Evolutionary conservation across 2,888 invertebrate species (phyloP).

Genomic region (Azorinus chamasolen): DNA sequence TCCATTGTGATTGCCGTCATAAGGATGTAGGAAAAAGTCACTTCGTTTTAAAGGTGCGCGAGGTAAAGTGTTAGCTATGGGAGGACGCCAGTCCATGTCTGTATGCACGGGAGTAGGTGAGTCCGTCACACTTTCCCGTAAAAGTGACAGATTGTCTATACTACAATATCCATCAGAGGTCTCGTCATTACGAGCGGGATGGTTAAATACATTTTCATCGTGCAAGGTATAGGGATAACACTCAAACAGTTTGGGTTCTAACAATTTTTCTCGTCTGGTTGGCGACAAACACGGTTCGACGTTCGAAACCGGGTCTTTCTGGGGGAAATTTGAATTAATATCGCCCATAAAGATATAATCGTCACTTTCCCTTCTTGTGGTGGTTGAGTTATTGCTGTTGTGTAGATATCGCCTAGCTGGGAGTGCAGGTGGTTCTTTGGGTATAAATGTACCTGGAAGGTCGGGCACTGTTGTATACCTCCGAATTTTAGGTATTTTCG

Average conservation of each 20-base stretch:
- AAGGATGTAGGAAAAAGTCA: slow-evolving; percentile 46
- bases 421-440: slow-evolving; percentile 69
- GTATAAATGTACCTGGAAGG: slow-evolving; percentile 69
- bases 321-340: slow-evolving; percentile 60
- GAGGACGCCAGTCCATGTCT: slow-evolving; percentile 27
- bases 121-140: slow-evolving; percentile 32
- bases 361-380: slow-evolving; percentile 17
- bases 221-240: slow-evolving; percentile 45
- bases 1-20: slow-evolving; percentile 12
- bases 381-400: slow-evolving; percentile 12
- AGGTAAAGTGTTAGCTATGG: slow-evolving; percentile 38
- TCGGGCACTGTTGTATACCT: slow-evolving; percentile 68
- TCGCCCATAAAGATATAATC: slow-evolving; percentile 64
- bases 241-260: slow-evolving; percentile 2
- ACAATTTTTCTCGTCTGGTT: no score
- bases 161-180: slow-evolving; percentile 65
- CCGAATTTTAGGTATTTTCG: slow-evolving; percentile 60
- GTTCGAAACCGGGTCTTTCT: background rate
- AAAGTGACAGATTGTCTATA: slow-evolving; percentile 60
- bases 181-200: slow-evolving; percentile 46
- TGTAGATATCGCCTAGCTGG: slow-evolving; percentile 63
- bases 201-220: slow-evolving; percentile 6
- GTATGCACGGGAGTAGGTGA: slow-evolving; percentile 8
- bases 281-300: background rate
- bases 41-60: slow-evolving; percentile 33